Evolutionary conservation across 2,888 invertebrate genomes (phyloP).

Genomic region (Drosophila greeni): DNA sequence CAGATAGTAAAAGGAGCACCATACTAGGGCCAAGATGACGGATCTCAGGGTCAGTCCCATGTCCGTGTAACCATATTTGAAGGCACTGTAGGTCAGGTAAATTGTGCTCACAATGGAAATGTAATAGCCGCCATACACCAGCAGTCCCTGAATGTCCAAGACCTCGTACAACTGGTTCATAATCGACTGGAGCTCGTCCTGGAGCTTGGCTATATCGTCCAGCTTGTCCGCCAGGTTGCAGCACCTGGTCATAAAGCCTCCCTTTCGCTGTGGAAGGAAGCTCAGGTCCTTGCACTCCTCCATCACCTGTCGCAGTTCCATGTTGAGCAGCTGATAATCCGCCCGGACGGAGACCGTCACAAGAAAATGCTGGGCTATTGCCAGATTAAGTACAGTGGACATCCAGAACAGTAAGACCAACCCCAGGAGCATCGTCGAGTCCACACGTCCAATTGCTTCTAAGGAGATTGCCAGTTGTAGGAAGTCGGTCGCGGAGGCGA

Average conservation of each 20-base stretch:
- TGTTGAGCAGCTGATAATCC: slow-evolving; percentile 53
- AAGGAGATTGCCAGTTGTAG: slow-evolving; percentile 14
- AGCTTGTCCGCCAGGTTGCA: slow-evolving; percentile 31
- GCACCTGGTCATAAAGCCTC: slow-evolving; percentile 27
- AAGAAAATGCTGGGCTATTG: slow-evolving; percentile 51
- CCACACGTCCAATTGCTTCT: not conserved
- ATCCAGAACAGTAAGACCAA: slow-evolving; percentile 7
- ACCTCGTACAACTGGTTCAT: not conserved
- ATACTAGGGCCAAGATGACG: not conserved
- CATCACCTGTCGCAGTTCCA: slow-evolving; percentile 48
- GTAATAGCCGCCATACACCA: slow-evolving; percentile 19
- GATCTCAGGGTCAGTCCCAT: not conserved
- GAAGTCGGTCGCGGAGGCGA: slow-evolving; percentile 8
- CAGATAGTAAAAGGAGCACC: slow-evolving; percentile 12
- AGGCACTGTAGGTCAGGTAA: slow-evolving; percentile 17
- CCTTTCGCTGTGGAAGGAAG: not conserved
- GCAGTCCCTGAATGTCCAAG: slow-evolving; percentile 6
- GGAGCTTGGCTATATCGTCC: slow-evolving; percentile 25
- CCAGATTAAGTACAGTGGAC: slow-evolving; percentile 42
- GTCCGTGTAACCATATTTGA: not conserved
- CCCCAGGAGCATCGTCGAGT: fast-evolving
- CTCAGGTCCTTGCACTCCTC: slow-evolving; percentile 15
- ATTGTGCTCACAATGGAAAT: slow-evolving; percentile 4
- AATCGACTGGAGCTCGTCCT: slow-evolving; percentile 18
- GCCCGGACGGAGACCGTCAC: slow-evolving; percentile 38